Evolutionary conservation across 1,140 invertebrate genomes (phyloP).

Genomic region (Scaptomyza montana): DNA sequence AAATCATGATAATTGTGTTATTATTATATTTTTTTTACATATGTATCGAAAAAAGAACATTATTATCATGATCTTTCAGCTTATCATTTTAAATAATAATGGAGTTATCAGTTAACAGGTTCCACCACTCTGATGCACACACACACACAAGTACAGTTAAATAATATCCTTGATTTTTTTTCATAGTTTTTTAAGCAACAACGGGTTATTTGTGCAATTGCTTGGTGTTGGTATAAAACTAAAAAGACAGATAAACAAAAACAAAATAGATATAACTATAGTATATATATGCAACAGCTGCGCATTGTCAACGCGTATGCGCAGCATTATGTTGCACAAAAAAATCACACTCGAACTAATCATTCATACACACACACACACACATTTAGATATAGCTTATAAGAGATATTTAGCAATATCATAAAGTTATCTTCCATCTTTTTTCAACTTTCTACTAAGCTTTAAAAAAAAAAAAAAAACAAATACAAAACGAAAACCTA

Average conservation of each 20-base stretch:
- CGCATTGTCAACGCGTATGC: not conserved
- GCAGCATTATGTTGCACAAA: conserved; percentile 24
- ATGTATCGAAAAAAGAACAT: too few species aligned
- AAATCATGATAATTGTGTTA: not conserved
- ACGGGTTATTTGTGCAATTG: conserved; percentile 84
- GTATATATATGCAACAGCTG: not conserved
- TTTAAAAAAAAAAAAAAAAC: conserved; percentile 34
- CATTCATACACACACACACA: conserved; percentile 29
- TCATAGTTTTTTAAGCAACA: conserved; percentile 74
- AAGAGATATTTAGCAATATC: conserved; percentile 15
- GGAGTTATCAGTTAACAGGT: conserved; percentile 6
- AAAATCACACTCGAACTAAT: conserved; percentile 32
- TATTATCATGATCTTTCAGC: too few species aligned
- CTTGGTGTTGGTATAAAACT: conserved; percentile 79
- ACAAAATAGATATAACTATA: conserved; percentile 8
- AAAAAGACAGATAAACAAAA: conserved; percentile 15
- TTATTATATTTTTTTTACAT: too few species aligned
- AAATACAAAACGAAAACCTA: not conserved
- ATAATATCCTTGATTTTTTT: conserved; percentile 57
- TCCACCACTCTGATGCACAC: conserved; percentile 1
- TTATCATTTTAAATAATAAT: not conserved
- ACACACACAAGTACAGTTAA: conserved; percentile 23
- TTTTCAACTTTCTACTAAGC: conserved; percentile 34
- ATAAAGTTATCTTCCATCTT: conserved; percentile 35
- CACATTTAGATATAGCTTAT: conserved; percentile 29